Base-by-base conservation (phyloP, 2,113 vertebrate species). In the Ranitomeya imitator region DNA sequence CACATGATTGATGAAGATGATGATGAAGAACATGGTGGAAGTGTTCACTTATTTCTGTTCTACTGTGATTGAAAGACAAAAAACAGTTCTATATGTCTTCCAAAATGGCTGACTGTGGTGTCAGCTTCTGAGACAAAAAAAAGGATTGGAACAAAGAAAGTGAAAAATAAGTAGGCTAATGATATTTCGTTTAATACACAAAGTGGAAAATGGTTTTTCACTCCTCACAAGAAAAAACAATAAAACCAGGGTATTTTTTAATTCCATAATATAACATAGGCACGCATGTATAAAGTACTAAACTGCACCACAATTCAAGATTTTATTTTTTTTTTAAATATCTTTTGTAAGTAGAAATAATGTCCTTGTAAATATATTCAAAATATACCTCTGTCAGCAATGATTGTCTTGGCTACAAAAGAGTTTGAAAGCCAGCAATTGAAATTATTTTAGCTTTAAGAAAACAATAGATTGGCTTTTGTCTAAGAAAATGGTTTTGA, bases 331-430 rank as follows among this genome's bases (percentile, higher is more conserved):
- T 57, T 85, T 73, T 31, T 37, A 2, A 2, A 73, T 37, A 51
- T n/a, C 67, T n/a, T 31, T 85, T 85, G 18, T 85, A 85, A 73
- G 52, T 31, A 16, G 16, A 85, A 85, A 59, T 73, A 85, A 85
- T 85, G 67, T 57, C 52, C 23, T 74, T 85, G 83, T 85, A 85
- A 85, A 85, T 15, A 85, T 31, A 23, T 85, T 85, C n/a, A 85
- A 73, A 74, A 85, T 73, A 74, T 54, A 74, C 14, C 52, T 85
- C 21, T 85, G 83, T 23, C 83, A 74, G 54, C 15, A 57, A 71
- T 57, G n/a, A 85, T 74, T 85, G 67, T 85, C 52, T 85, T 59
- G 31, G 31, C 23, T 23, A 85, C 65, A 85, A 71, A 85, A 55
- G 65, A 57, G 21, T 71, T 85, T 71, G 69, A 85, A 59, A 57